Evolutionary conservation across 2,888 invertebrate species (phyloP).

Genomic region (Noctuana brunneofusca): DNA sequence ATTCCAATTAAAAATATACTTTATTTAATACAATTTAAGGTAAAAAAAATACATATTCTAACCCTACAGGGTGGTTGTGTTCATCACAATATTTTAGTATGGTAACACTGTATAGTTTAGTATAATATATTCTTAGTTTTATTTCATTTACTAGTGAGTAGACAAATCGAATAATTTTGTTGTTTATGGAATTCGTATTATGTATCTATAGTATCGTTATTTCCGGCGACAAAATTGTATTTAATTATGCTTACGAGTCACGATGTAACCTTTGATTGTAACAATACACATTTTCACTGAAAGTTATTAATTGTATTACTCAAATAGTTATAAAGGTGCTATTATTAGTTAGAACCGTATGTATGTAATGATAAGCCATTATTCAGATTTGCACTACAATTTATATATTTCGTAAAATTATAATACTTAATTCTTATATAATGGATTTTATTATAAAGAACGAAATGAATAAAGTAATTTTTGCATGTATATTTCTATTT

Average conservation of each 20-base stretch:
- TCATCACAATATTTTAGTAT: slow-evolving; percentile 43
- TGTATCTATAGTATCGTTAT: slow-evolving; percentile 72
- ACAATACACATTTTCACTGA: slow-evolving; percentile 7
- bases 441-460: not conserved
- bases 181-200: slow-evolving; percentile 73
- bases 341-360: slow-evolving; percentile 40
- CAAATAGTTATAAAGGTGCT: slow-evolving; percentile 40
- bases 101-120: slow-evolving; percentile 41
- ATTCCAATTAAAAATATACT: slow-evolving; percentile 8
- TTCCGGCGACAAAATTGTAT: slow-evolving; percentile 56
- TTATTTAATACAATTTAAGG: slow-evolving; percentile 13
- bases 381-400: not conserved
- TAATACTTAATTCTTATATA: not conserved
- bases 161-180: slow-evolving; percentile 43
- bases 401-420: slow-evolving; percentile 3
- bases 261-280: slow-evolving; percentile 29
- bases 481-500: not conserved
- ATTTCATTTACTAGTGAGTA: slow-evolving; percentile 27
- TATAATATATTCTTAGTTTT: slow-evolving; percentile 35
- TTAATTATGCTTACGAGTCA: slow-evolving; percentile 31
- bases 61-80: slow-evolving; percentile 30
- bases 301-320: slow-evolving; percentile 10
- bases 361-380: slow-evolving; percentile 14
- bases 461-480: not conserved
- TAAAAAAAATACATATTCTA: slow-evolving; percentile 20